Conservation (phyloP, 2,113 vertebrate species). For the Rhabdornis inornatus region DNA sequence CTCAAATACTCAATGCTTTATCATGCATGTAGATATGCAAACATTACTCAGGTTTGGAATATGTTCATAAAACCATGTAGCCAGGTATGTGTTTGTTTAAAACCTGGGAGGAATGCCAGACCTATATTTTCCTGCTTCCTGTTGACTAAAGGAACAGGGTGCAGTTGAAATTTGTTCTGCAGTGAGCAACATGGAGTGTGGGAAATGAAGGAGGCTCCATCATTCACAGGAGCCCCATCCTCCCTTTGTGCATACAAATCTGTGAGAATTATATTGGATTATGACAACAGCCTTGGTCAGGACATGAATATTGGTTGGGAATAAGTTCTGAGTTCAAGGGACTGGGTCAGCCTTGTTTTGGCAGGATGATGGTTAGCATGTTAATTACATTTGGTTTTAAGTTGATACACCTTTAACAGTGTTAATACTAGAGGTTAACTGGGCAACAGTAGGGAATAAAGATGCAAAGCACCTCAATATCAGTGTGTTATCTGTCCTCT, state of each 20-base stretch:
- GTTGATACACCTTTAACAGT: neutral
- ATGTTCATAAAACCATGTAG: neutral
- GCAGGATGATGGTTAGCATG: neutral
- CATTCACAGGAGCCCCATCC: neutral
- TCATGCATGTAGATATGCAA: neutral
- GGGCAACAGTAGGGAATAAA: neutral
- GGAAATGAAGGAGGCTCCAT: neutral
- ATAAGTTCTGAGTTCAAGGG: neutral
- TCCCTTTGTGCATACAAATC: neutral
- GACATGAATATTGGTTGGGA: neutral
- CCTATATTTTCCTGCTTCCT: neutral
- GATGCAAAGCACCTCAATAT: neutral
- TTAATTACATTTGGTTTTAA: neutral
- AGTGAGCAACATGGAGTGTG: neutral
- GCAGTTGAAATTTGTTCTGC: neutral
- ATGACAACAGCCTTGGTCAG: neutral
- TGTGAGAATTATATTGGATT: neutral
- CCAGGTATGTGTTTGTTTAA: slow-evolving; percentile 10
- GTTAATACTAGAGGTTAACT: neutral
- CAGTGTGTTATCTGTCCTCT: neutral
- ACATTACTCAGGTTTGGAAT: neutral
- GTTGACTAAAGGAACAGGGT: neutral
- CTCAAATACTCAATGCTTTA: neutral
- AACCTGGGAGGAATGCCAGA: neutral
- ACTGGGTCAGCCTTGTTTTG: neutral